A percentile compares a stretch with the other conserved stretches of the same genome.
Evolutionary conservation across 1,140 invertebrate species (phyloP).

Genomic region (Pissodes strobi): DNA sequence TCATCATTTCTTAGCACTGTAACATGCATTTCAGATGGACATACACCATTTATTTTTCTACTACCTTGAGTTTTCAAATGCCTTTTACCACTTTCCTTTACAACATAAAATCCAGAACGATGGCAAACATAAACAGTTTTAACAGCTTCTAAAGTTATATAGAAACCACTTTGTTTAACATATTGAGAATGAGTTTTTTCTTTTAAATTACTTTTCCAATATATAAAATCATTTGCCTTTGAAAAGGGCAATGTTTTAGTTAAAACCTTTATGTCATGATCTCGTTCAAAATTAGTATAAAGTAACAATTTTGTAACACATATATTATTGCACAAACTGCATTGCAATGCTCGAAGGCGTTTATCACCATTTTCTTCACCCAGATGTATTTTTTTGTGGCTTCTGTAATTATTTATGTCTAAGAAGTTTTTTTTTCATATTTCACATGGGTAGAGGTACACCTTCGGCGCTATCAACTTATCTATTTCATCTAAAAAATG

Average conservation of each 20-base stretch:
- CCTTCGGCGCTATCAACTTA: too few species aligned
- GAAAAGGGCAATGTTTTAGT: not conserved
- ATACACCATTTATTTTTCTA: not conserved
- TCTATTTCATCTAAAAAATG: too few species aligned
- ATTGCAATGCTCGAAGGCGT: too few species aligned
- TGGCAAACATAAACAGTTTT: slow-evolving; percentile 31
- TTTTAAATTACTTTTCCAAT: not conserved
- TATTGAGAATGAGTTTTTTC: too few species aligned
- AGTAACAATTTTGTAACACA: slow-evolving; percentile 1
- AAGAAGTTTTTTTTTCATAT: too few species aligned
- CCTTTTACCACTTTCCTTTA: slow-evolving; percentile 9
- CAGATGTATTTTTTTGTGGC: too few species aligned
- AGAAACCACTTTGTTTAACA: not conserved
- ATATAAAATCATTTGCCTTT: not conserved
- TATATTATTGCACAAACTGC: slow-evolving; percentile 8
- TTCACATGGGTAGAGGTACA: too few species aligned
- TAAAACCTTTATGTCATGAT: slow-evolving; percentile 9
- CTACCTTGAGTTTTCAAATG: slow-evolving; percentile 28
- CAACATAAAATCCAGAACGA: slow-evolving; percentile 26
- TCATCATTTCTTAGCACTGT: not conserved
- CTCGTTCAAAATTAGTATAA: slow-evolving; percentile 2
- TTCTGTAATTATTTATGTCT: too few species aligned
- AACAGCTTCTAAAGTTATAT: too few species aligned
- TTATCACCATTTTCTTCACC: slow-evolving; percentile 3
- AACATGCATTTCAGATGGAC: slow-evolving; percentile 7